These are phyloP conservation scores for Trisateles emortualis DNA, from an alignment of 2,888 invertebrate species.

Conservation along the genomic window DNA sequence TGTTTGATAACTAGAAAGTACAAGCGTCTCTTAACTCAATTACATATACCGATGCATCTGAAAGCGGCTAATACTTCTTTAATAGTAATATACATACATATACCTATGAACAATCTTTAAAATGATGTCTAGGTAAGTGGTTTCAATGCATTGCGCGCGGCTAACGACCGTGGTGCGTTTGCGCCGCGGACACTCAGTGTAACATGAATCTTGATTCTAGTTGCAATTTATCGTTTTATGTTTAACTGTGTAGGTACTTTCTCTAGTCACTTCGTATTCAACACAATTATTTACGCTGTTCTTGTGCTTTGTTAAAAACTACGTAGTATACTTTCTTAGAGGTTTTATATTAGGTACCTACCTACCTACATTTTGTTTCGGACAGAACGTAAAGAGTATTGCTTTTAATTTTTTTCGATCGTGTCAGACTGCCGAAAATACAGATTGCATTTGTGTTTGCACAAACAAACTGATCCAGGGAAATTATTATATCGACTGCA, in stretches of 20 bases:
- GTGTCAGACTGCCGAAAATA: too few relatives aligned
- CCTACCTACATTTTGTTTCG: constrained; percentile 3
- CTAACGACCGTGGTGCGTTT: constrained; percentile 45
- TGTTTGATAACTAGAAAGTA: constrained; percentile 43
- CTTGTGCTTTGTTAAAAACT: not conserved
- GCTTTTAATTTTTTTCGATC: too few relatives aligned
- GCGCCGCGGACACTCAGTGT: constrained; percentile 38
- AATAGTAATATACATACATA: constrained; percentile 19
- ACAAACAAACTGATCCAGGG: too few relatives aligned
- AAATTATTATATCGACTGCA: too few relatives aligned
- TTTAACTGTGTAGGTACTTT: constrained; percentile 56
- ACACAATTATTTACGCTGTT: constrained; percentile 15
- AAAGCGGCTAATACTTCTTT: constrained; percentile 26
- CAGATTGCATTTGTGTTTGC: too few relatives aligned
- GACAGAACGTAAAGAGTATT: not conserved
- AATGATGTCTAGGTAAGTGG: constrained; percentile 21
- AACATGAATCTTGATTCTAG: constrained; percentile 54
- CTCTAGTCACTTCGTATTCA: constrained; percentile 54
- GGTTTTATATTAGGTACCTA: too few relatives aligned
- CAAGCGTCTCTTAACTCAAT: too few relatives aligned
- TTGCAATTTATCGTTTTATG: constrained; percentile 59
- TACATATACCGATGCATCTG: constrained; percentile 25
- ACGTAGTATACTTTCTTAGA: too few relatives aligned
- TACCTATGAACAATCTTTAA: constrained; percentile 20
- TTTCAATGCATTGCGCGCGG: constrained; percentile 23